Percentiles rank a stretch among this genome's conserved stretches.
Conservation (phyloP, 1,140 invertebrate genomes). For the Phymastichus coffea region DNA sequence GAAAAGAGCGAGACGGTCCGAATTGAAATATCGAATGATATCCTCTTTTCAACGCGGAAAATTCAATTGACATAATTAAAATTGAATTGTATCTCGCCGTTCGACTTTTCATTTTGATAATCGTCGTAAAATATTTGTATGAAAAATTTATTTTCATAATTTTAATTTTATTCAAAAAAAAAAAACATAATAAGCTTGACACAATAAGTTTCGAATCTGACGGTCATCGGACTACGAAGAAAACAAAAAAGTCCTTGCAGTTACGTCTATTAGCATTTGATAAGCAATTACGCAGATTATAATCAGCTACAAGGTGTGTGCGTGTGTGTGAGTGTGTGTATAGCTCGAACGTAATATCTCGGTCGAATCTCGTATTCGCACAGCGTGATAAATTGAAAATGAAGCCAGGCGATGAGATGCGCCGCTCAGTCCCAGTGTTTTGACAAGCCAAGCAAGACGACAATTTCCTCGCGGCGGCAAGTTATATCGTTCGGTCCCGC, state of each 20-base stretch:
- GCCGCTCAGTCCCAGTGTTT: slow-evolving; percentile 13
- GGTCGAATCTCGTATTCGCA: not conserved
- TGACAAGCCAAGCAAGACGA: slow-evolving; percentile 32
- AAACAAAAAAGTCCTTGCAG: not conserved
- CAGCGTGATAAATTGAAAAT: slow-evolving; percentile 23
- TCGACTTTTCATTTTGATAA: not conserved
- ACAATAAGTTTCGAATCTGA: no score
- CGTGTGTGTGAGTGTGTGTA: no score
- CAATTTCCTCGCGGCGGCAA: slow-evolving; percentile 19
- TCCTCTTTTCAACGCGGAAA: no score
- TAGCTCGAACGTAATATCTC: slow-evolving; percentile 4
- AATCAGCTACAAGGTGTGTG: not conserved
- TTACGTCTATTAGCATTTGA: slow-evolving; percentile 25
- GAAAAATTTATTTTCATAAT: no score
- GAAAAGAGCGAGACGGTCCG: not conserved
- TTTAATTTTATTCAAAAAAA: no score
- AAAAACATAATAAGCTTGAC: no score
- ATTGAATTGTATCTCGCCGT: not conserved
- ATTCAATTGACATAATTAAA: not conserved
- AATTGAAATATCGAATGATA: slow-evolving; percentile 5
- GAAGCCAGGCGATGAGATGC: not conserved
- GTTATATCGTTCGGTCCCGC: slow-evolving; percentile 3
- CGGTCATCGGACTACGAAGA: not conserved
- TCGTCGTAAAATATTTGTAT: not conserved
- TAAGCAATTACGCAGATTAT: slow-evolving; percentile 25